A percentile compares a stretch with the other conserved stretches of the same genome.
Evolutionary conservation across 2,888 invertebrate genomes (phyloP).

Genomic region (Tinea pellionella): DNA sequence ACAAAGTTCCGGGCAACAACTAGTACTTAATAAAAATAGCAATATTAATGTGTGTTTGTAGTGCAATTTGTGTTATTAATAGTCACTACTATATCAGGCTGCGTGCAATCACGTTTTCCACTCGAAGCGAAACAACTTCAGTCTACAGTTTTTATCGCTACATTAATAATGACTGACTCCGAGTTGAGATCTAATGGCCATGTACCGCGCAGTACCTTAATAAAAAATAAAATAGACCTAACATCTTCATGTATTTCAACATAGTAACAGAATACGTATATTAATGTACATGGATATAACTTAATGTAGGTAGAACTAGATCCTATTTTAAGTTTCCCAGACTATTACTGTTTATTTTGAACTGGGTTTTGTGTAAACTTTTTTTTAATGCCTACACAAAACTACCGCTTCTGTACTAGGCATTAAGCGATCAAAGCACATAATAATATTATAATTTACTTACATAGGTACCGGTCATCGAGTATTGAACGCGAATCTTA

Average conservation of each 20-base stretch:
- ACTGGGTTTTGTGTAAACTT: too few species aligned
- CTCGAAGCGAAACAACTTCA: not conserved
- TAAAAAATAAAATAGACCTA: not conserved
- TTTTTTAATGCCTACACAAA: too few species aligned
- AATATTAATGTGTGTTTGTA: not conserved
- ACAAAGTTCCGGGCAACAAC: too few species aligned
- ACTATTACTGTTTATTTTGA: too few species aligned
- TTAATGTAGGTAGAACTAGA: too few species aligned
- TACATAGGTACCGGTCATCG: too few species aligned
- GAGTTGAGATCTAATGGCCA: constrained; percentile 23
- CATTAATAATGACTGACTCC: constrained; percentile 27
- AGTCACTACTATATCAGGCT: not conserved
- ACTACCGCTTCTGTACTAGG: too few species aligned
- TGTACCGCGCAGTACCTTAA: not conserved
- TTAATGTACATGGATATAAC: too few species aligned
- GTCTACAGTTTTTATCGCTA: constrained; percentile 25
- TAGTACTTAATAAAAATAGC: not conserved
- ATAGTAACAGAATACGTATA: not conserved
- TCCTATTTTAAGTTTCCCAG: too few species aligned
- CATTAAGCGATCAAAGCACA: too few species aligned
- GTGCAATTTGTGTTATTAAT: constrained; percentile 5
- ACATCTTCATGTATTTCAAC: not conserved
- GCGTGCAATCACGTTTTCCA: not conserved
- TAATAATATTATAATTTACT: too few species aligned
- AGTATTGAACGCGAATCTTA: too few species aligned